Evolutionary conservation across 2,797 vertebrate genomes (phyloP).

Genomic region (Falco rusticolus): DNA sequence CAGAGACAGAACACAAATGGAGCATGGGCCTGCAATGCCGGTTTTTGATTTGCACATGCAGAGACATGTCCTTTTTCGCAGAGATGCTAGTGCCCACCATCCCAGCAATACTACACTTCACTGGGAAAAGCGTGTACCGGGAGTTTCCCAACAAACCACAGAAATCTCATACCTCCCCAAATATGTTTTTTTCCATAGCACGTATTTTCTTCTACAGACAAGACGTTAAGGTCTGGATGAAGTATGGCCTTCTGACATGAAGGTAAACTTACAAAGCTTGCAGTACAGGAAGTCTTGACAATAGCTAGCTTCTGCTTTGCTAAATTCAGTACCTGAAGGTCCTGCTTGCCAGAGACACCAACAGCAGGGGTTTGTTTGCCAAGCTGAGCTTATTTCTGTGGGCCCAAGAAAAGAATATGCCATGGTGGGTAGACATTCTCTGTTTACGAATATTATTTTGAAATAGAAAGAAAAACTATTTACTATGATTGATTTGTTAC

Average conservation of each 20-base stretch:
- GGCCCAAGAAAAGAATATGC: not conserved
- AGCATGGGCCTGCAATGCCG: not conserved
- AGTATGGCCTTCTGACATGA: not conserved
- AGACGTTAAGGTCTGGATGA: not conserved
- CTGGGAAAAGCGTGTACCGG: not conserved
- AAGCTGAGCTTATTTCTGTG: not conserved
- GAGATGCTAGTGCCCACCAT: not conserved
- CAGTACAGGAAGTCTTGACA: not conserved
- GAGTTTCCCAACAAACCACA: not conserved
- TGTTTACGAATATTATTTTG: not conserved
- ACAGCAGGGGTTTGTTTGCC: not conserved
- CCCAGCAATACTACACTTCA: not conserved
- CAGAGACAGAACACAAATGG: not conserved
- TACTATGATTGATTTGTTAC: not conserved
- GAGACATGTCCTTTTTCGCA: not conserved
- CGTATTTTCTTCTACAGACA: not conserved
- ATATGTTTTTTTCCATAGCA: fast-evolving
- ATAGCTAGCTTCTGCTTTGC: not conserved
- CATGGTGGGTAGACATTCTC: not conserved
- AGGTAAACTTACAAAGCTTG: not conserved
- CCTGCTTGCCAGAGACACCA: not conserved
- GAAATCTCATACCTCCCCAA: not conserved
- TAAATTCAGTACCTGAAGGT: not conserved
- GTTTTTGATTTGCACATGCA: not conserved
- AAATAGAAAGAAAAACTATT: not conserved